These are phyloP conservation scores for Dolichallabes microphthalmus DNA, from an alignment of 2,113 vertebrate species.

Conservation along the genomic window DNA sequence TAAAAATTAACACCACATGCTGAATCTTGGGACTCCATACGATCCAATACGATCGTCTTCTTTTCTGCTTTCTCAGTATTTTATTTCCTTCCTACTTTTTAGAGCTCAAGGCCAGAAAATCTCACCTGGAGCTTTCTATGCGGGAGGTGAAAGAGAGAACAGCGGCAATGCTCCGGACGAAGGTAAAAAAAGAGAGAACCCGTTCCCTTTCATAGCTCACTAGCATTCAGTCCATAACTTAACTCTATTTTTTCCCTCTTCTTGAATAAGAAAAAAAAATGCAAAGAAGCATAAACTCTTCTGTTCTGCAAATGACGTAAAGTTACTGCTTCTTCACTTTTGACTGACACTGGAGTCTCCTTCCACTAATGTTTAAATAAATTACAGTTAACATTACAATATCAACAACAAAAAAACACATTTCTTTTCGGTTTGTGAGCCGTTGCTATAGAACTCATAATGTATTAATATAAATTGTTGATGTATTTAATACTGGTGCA, in stretches of 20 bases:
- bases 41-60: neutral
- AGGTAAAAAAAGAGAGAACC: slow-evolving; percentile 21
- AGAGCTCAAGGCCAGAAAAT: slow-evolving; percentile 48
- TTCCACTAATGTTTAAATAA: neutral
- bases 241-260: neutral
- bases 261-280: neutral
- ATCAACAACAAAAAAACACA: too few relatives aligned
- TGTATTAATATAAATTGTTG: neutral
- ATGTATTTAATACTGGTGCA: neutral
- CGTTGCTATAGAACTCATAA: neutral
- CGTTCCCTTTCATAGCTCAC: too few relatives aligned
- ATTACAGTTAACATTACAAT: neutral
- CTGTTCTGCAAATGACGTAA: neutral
- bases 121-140: slow-evolving; percentile 46
- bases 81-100: neutral
- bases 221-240: neutral
- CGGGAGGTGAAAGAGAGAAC: slow-evolving; percentile 48
- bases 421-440: too few relatives aligned
- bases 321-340: neutral
- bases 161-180: slow-evolving; percentile 49
- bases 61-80: neutral
- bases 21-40: neutral
- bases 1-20: neutral
- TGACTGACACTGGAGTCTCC: neutral
- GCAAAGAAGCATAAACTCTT: neutral